Conservation (phyloP, 2,113 vertebrate genomes). For the Solenodon paradoxus region DNA sequence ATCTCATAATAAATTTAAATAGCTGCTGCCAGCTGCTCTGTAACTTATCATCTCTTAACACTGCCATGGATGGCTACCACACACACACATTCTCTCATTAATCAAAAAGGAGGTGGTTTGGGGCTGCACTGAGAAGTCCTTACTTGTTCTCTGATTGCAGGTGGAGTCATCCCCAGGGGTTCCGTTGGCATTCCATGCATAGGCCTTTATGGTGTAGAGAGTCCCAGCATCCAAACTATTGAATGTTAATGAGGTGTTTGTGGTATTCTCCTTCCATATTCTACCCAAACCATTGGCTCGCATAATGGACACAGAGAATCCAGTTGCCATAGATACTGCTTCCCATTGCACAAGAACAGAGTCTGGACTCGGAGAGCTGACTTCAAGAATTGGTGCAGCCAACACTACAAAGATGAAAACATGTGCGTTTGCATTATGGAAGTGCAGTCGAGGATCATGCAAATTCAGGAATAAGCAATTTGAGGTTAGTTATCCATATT, state of each 20-base stretch:
- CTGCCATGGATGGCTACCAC: background rate
- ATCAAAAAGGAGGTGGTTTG: background rate
- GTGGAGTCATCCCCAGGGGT: slow-evolving; percentile 88
- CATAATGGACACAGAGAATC: slow-evolving; percentile 89
- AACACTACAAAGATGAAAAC: slow-evolving; percentile 83
- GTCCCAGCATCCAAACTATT: slow-evolving; percentile 86
- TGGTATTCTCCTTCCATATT: slow-evolving; percentile 87
- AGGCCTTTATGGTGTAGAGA: slow-evolving; percentile 89
- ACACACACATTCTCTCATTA: background rate
- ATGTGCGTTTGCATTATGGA: background rate
- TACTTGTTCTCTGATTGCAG: slow-evolving; percentile 92
- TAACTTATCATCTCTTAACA: background rate
- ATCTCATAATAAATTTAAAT: slow-evolving; percentile 53
- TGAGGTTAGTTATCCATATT: background rate
- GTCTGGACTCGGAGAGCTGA: slow-evolving; percentile 81
- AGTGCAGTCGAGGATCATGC: background rate
- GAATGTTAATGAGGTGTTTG: slow-evolving; percentile 83
- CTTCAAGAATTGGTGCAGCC: slow-evolving; percentile 83
- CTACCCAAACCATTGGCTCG: slow-evolving; percentile 84
- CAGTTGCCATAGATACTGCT: slow-evolving; percentile 83
- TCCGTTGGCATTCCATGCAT: slow-evolving; percentile 87
- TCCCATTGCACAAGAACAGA: slow-evolving; percentile 88
- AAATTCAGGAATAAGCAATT: slow-evolving; percentile 10
- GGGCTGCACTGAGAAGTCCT: slow-evolving; percentile 59
- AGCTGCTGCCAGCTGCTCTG: slow-evolving; percentile 56